Evolutionary conservation across 35 echinoderm and acorn worm species (phyloP).

Genomic region (Heliocidaris erythrogramma): DNA sequence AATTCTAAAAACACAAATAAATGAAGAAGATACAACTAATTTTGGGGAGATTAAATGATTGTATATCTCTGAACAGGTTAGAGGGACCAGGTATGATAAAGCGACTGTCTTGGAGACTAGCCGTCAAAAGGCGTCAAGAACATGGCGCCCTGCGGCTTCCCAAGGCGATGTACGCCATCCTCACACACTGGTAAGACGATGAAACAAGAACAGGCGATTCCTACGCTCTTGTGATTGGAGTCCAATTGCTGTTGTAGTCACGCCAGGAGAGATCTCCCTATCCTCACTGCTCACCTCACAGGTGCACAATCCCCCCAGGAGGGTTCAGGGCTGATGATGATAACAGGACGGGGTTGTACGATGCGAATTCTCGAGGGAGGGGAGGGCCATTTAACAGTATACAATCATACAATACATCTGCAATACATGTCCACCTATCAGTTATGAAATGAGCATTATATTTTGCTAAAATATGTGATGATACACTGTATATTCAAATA

Average conservation of each 20-base stretch:
- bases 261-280: neutral
- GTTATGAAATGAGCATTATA: no score
- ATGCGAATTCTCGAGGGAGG: neutral
- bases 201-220: slow-evolving; percentile 2
- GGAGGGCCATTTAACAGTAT: neutral
- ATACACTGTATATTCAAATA: no score
- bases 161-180: neutral
- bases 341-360: neutral
- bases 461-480: no score
- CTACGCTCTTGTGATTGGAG: neutral
- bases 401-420: no score
- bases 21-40: no score
- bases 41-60: no score
- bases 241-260: neutral
- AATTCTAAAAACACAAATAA: no score
- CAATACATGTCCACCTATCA: no score
- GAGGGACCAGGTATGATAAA: neutral
- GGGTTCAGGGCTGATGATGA: neutral
- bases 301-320: neutral
- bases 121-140: neutral
- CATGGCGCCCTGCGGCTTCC: neutral
- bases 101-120: neutral
- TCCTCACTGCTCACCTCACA: neutral
- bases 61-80: no score
- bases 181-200: neutral